Evolutionary conservation across 53 echinoderm and acorn worm genomes (phyloP), one percentile per base, ranked within the genome.

Genomic region (Echinometra lucunter): DNA sequence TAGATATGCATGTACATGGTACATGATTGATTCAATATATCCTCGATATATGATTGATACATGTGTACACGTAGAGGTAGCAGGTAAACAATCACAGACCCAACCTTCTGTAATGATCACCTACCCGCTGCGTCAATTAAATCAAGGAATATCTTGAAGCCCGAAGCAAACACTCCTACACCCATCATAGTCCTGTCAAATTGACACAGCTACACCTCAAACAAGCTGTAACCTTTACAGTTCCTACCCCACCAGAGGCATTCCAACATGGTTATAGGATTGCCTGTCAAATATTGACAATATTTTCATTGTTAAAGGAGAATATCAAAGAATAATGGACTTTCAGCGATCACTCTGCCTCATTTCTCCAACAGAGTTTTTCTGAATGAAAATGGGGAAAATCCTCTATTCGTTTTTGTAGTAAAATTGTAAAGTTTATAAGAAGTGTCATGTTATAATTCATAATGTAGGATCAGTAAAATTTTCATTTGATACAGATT

Each of bases 181-280:
- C 85, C 49, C 85, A 85, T 85, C 85, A 45, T 49, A 85, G 30
- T 27, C 6, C 28, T 49, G 47, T 28, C 85, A 85, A 85, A 85
- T 85, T 85, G 27, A 85, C 85, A 85, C n/a, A 85, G 49, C 85
- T 47, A 85, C 85, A 85, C 49, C 27, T 47, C 85, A 85, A 85
- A 85, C 49, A 85, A 47, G 85, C 47, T 49, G 15, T 85, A 85
- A 85, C 85, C 85, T 85, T 85, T 85, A 85, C n/a, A 49, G 0
- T 13, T 47, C 53, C 23, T 85, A 47, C 30, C n/a, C 85, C 28
- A 49, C 49, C 49, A n/a, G 85, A 18, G n/a, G n/a, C 85, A 85
- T 85, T 45, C 45, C 85, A 47, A 10, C 85, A 85, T 49, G 85
- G 49, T n/a, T 47, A 10, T 85, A 85, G 45, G 85, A 85, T 85